These are phyloP conservation scores for Helobdella robusta DNA, from an alignment of 2,888 invertebrate genomes.

Conservation along the genomic window DNA sequence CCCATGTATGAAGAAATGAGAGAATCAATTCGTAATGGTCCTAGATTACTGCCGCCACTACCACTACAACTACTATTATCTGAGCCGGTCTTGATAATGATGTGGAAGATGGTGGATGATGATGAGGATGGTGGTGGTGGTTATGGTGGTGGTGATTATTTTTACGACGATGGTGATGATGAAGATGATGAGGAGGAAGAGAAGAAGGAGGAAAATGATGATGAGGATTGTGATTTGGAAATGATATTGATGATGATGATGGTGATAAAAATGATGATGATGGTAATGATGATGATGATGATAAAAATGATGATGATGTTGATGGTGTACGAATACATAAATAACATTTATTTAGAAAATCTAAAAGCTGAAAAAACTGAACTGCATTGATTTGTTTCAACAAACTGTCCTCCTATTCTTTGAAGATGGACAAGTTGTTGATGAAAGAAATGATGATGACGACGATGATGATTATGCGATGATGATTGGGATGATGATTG, in stretches of 20 bases:
- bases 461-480: not conserved
- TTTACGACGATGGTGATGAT: not conserved
- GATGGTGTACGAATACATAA: too few relatives aligned
- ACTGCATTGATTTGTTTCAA: too few relatives aligned
- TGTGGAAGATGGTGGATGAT: not conserved
- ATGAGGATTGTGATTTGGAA: not conserved
- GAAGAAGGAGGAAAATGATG: not conserved
- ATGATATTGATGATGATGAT: not conserved
- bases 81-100: not conserved
- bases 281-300: slow-evolving; percentile 17
- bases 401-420: too few relatives aligned
- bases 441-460: not conserved
- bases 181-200: not conserved
- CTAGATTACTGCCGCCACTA: too few relatives aligned
- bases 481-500: not conserved
- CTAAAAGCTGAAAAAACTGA: too few relatives aligned
- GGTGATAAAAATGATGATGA: slow-evolving; percentile 14
- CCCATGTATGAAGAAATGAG: too few relatives aligned
- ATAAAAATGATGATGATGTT: slow-evolving; percentile 12
- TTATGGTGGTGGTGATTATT: not conserved
- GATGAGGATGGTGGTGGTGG: not conserved
- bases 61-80: too few relatives aligned
- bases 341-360: not conserved
- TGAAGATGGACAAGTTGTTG: not conserved
- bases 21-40: too few relatives aligned